phyloP scores from a whole-genome alignment of 2,888 invertebrate genomes.

The Adelphocoris suturalis region DNA sequence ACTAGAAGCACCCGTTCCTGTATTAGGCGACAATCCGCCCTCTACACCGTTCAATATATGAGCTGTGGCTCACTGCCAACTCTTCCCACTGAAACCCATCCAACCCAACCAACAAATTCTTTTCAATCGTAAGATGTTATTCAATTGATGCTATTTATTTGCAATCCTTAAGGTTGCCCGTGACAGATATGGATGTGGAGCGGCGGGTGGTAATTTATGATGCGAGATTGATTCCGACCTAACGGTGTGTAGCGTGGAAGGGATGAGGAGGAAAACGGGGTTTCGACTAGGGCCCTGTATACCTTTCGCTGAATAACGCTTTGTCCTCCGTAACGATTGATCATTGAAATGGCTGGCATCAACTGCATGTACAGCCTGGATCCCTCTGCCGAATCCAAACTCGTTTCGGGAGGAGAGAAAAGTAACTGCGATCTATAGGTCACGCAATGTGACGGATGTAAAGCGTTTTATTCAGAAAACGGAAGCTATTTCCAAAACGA shows the following conservation, averaged over 20 bases:
- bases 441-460: conserved; percentile 28
- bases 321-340: conserved; percentile 24
- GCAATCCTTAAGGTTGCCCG: conserved; percentile 10
- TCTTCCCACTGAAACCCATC: background rate
- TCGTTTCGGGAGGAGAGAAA: background rate
- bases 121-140: conserved; percentile 58
- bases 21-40: background rate
- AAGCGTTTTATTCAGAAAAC: conserved; percentile 27
- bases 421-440: conserved; percentile 39
- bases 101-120: conserved; percentile 10
- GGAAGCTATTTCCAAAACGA: conserved; percentile 12
- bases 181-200: background rate
- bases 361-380: conserved; percentile 11
- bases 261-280: background rate
- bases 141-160: conserved; percentile 31
- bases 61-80: conserved; percentile 5
- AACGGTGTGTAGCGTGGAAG: background rate
- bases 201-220: background rate
- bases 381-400: conserved; percentile 21
- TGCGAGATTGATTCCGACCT: background rate
- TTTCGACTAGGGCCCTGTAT: background rate
- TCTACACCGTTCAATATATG: background rate
- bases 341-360: conserved; percentile 34
- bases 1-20: background rate
- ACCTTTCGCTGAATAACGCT: conserved; percentile 35